phyloP scores from a whole-genome alignment of 2,113 vertebrate genomes.

The Amazona guildingii region DNA sequence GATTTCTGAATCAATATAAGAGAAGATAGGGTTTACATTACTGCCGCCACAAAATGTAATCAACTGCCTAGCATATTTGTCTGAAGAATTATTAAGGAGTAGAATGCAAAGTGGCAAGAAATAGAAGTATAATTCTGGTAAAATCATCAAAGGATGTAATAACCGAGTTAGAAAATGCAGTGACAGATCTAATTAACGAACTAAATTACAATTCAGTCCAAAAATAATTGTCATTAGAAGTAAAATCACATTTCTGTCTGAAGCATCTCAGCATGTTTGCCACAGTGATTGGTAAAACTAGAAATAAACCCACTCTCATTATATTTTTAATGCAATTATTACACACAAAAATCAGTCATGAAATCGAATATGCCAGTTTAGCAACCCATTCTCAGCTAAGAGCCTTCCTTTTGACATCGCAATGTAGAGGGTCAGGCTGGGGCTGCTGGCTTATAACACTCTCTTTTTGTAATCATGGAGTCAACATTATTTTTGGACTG shows the following conservation, averaged over 20 bases:
- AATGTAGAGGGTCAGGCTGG: neutral
- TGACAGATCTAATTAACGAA: conserved; percentile 60
- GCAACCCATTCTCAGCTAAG: neutral
- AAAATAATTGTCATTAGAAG: conserved; percentile 59
- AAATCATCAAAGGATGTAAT: conserved; percentile 32
- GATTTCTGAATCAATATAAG: conserved; percentile 33
- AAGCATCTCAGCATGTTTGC: neutral
- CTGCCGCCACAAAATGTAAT: conserved; percentile 34
- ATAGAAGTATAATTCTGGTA: conserved; percentile 40
- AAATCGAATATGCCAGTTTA: conserved; percentile 57
- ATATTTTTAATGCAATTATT: conserved; percentile 47
- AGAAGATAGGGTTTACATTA: conserved; percentile 12
- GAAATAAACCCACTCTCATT: conserved; percentile 3
- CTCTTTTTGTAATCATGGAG: neutral
- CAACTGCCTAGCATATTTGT: conserved; percentile 4
- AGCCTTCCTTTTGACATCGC: neutral
- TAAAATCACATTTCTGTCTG: conserved; percentile 55
- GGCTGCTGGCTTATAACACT: neutral
- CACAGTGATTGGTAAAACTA: conserved; percentile 8
- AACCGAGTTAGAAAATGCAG: conserved; percentile 52
- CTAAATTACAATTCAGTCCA: conserved; percentile 46
- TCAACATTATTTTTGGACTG: neutral
- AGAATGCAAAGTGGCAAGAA: conserved; percentile 34
- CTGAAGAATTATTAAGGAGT: conserved; percentile 61
- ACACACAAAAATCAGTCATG: conserved; percentile 26